A percentile compares a stretch with the other conserved stretches of the same genome.
phyloP scores from a whole-genome alignment of 2,113 vertebrate genomes.

The Ceyx cyanopectus region DNA sequence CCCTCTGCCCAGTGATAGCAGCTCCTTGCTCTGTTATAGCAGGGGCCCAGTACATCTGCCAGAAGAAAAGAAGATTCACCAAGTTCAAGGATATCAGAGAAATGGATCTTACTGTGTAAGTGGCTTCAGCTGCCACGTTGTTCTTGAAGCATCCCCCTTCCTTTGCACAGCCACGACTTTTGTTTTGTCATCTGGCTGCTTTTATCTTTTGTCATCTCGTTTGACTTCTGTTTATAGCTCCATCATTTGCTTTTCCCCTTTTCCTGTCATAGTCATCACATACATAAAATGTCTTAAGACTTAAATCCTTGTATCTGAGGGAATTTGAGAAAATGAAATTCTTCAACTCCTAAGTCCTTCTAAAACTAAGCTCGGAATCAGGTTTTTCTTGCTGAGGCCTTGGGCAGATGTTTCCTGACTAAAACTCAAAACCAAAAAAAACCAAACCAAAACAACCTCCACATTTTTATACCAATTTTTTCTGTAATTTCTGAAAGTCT shows the following conservation, averaged over 20 bases:
- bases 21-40: slow-evolving; percentile 87
- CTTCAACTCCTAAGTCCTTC: not conserved
- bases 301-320: not conserved
- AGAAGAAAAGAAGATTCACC: slow-evolving; percentile 90
- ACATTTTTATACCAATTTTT: not conserved
- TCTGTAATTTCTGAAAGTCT: not conserved
- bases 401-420: not conserved
- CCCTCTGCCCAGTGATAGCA: slow-evolving; percentile 87
- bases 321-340: not conserved
- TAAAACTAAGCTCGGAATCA: not conserved
- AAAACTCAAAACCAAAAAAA: not conserved
- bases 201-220: not conserved
- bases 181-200: slow-evolving; percentile 42
- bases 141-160: slow-evolving; percentile 31
- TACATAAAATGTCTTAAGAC: slow-evolving; percentile 24
- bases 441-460: not conserved
- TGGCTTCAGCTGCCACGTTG: slow-evolving; percentile 67
- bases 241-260: slow-evolving; percentile 25
- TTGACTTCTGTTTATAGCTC: not conserved
- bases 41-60: slow-evolving; percentile 87
- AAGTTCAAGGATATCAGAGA: slow-evolving; percentile 87
- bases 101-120: slow-evolving; percentile 96
- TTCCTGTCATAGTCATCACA: not conserved
- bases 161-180: not conserved
- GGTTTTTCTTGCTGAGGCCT: not conserved